Evolutionary conservation across 2,888 invertebrate genomes (phyloP).

Genomic region (Elegia similella): DNA sequence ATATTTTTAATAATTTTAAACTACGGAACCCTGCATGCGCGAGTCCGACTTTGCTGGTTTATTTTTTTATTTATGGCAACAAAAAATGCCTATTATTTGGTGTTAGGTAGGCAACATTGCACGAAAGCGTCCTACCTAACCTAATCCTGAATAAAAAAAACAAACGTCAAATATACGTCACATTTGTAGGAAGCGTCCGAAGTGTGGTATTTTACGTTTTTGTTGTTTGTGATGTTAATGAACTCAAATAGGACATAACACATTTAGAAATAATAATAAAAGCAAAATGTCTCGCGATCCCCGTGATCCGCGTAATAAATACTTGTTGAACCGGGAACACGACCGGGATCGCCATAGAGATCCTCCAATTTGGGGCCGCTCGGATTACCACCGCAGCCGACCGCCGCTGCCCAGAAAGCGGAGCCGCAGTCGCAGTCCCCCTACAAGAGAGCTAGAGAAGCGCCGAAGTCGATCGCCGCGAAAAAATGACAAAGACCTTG

Average conservation of each 20-base stretch:
- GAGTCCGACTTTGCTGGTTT: too few species aligned
- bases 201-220: not conserved
- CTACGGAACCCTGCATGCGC: too few species aligned
- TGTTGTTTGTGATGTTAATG: not conserved
- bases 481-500: conserved; percentile 63
- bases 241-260: not conserved
- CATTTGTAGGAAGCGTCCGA: too few species aligned
- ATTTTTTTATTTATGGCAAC: too few species aligned
- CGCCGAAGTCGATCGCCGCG: conserved; percentile 60
- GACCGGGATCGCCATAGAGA: conserved; percentile 33
- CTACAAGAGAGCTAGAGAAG: conserved; percentile 38
- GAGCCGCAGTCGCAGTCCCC: conserved; percentile 56
- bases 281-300: conserved; percentile 12
- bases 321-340: conserved; percentile 41
- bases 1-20: too few species aligned
- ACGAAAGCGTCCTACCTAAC: too few species aligned
- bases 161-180: too few species aligned
- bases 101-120: too few species aligned
- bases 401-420: conserved; percentile 30
- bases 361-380: conserved; percentile 32
- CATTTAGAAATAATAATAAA: not conserved
- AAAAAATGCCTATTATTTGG: too few species aligned
- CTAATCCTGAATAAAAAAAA: too few species aligned
- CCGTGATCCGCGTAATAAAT: conserved; percentile 50
- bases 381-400: conserved; percentile 23